Evolutionary conservation across 2,113 vertebrate species (phyloP).

Genomic region (Desmodus rotundus): DNA sequence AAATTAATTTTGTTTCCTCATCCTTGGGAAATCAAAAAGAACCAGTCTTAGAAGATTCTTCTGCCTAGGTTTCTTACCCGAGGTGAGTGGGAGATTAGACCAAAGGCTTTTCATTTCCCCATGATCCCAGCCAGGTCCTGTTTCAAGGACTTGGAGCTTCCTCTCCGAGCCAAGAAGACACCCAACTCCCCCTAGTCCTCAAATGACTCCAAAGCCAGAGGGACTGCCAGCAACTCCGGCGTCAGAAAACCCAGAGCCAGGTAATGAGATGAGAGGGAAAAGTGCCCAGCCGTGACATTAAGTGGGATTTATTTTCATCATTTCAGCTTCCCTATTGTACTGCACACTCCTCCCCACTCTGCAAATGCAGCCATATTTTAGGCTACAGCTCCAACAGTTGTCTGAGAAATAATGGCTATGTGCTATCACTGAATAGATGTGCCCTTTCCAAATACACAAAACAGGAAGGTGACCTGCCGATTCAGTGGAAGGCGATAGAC

Average conservation of each 20-base stretch:
- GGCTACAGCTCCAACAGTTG: neutral
- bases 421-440: neutral
- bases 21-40: neutral
- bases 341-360: neutral
- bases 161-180: neutral
- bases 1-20: neutral
- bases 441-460: conserved; percentile 56
- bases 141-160: conserved; percentile 1
- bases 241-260: neutral
- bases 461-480: conserved; percentile 68
- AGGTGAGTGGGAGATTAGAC: neutral
- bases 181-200: neutral
- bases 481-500: conserved; percentile 51
- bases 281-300: conserved; percentile 20
- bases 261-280: conserved; percentile 34
- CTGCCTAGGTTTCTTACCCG: neutral
- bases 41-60: neutral
- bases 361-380: conserved; percentile 46
- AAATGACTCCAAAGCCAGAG: neutral
- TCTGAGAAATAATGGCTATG: conserved; percentile 11
- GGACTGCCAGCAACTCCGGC: neutral
- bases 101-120: neutral
- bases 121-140: neutral
- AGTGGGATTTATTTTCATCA: conserved; percentile 58
- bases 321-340: conserved; percentile 6